Conservation (phyloP, 2,888 invertebrate genomes). For the Napeogenes sylphis region DNA sequence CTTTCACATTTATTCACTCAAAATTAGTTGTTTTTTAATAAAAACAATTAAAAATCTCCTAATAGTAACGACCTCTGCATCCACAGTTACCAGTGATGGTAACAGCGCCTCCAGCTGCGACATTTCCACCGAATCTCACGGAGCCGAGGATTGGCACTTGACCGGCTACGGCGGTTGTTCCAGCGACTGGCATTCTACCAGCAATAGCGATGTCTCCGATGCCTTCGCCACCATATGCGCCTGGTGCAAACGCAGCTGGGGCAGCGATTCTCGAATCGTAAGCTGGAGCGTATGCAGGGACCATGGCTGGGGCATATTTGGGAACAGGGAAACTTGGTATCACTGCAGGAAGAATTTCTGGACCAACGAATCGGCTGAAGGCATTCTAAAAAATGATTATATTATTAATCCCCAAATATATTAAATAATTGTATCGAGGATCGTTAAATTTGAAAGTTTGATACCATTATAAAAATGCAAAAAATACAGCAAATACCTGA, state of each 20-base stretch:
- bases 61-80: not conserved
- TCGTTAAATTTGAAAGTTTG: too few species aligned
- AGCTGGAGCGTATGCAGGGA: too few species aligned
- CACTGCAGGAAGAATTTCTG: not conserved
- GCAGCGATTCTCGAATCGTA: too few species aligned
- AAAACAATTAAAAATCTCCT: not conserved
- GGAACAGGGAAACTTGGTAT: too few species aligned
- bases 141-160: conserved; percentile 44
- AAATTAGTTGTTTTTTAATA: too few species aligned
- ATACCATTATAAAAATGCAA: not conserved
- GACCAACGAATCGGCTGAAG: conserved; percentile 12
- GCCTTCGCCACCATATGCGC: conserved; percentile 40
- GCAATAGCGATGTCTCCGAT: conserved; percentile 36
- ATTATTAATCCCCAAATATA: too few species aligned
- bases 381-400: conserved; percentile 14
- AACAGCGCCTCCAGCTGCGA: not conserved
- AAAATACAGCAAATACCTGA: conserved; percentile 33
- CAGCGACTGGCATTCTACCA: conserved; percentile 38
- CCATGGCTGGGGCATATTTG: too few species aligned
- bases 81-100: conserved; percentile 5
- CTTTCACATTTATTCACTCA: too few species aligned
- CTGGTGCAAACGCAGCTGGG: conserved; percentile 7
- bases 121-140: conserved; percentile 39
- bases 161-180: conserved; percentile 40
- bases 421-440: too few species aligned